Conservation (phyloP, 2,797 vertebrate species). For the Cottoperca gobio region DNA sequence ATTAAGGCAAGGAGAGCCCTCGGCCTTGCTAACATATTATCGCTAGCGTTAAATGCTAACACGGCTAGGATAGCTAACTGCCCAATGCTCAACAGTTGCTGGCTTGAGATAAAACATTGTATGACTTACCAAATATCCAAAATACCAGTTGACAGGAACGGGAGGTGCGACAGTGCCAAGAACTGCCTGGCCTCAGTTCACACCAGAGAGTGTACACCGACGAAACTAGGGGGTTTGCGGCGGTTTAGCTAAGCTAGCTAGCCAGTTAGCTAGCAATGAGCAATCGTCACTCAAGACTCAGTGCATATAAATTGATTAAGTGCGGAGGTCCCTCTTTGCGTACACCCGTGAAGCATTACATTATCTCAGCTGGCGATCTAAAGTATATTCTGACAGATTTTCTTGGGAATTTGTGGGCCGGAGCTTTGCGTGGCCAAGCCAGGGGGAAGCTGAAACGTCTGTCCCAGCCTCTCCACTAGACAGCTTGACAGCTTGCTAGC, state of each 20-base stretch:
- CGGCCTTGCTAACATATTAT: constrained; percentile 69
- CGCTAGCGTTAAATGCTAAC: constrained; percentile 59
- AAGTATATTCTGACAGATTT: constrained; percentile 50
- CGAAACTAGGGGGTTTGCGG: constrained; percentile 58
- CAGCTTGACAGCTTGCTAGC: constrained; percentile 84
- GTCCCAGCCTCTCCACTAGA: constrained; percentile 83
- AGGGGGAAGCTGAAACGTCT: constrained; percentile 79
- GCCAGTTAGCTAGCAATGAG: constrained; percentile 74
- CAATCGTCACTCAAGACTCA: constrained; percentile 75
- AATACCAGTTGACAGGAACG: constrained; percentile 59
- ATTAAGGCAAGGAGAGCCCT: constrained; percentile 55
- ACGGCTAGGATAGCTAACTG: constrained; percentile 38
- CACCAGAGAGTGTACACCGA: constrained; percentile 57
- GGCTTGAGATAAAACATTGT: constrained; percentile 29
- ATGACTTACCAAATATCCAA: constrained; percentile 80
- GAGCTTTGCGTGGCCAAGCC: constrained; percentile 68
- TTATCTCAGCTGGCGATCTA: constrained; percentile 74
- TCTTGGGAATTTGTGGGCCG: constrained; percentile 44
- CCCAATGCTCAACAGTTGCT: constrained; percentile 11
- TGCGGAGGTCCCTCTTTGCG: constrained; percentile 79
- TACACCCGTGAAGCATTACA: constrained; percentile 81
- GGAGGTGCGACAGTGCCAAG: constrained; percentile 41
- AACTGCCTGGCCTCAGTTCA: constrained; percentile 44
- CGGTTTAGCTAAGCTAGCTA: constrained; percentile 71
- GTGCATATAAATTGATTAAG: constrained; percentile 79